These are phyloP conservation scores for Drosophila yooni DNA, from an alignment of 2,888 invertebrate genomes.

Conservation along the genomic window DNA sequence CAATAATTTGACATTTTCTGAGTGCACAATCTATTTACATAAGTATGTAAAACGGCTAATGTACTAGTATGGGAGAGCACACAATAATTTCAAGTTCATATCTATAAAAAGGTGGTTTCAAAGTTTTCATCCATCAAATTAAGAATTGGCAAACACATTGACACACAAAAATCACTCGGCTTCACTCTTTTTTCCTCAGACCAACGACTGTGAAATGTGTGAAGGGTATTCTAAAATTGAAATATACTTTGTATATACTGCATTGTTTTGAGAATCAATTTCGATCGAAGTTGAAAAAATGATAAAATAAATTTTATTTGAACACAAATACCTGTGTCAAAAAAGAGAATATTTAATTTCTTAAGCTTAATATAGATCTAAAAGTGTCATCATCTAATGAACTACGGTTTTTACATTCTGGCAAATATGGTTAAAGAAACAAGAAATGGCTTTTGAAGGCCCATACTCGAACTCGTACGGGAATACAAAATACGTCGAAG, in stretches of 20 bases:
- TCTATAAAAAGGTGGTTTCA: background rate
- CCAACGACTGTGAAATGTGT: background rate
- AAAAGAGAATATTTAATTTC: background rate
- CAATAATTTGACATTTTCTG: background rate
- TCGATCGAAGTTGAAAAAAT: background rate
- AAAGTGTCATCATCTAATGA: background rate
- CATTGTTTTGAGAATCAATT: background rate
- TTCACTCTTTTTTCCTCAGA: background rate
- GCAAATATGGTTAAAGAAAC: background rate
- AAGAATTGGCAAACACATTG: background rate
- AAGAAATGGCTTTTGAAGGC: background rate
- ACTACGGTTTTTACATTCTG: background rate
- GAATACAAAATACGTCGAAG: constrained; percentile 6
- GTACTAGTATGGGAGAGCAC: background rate
- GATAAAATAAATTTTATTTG: background rate
- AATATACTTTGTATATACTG: too few relatives aligned
- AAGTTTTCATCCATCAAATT: background rate
- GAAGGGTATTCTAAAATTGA: background rate
- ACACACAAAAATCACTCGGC: background rate
- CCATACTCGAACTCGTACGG: background rate
- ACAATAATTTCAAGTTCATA: background rate
- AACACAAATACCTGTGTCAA: background rate
- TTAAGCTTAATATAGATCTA: background rate
- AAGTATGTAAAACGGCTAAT: background rate
- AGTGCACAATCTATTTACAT: background rate